Percentiles rank a stretch among this genome's conserved stretches.
phyloP scores from a whole-genome alignment of 2,113 vertebrate species.

The Pomatostomus ruficeps region DNA sequence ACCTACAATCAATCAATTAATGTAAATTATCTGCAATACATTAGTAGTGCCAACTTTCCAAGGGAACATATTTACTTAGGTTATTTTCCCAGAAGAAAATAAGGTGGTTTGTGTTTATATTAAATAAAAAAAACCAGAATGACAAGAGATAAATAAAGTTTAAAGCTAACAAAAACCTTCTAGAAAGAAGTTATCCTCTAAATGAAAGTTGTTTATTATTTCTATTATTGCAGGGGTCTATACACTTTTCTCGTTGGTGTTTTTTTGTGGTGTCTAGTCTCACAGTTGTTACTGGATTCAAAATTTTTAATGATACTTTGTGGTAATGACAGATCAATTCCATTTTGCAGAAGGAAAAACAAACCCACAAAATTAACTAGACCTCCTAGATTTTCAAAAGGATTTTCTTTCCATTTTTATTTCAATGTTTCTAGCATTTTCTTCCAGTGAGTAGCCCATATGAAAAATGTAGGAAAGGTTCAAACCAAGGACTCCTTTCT shows the following conservation, averaged over 20 bases:
- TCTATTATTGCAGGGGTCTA: background rate
- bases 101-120: background rate
- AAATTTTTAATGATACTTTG: background rate
- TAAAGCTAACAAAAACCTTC: background rate
- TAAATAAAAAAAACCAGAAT: background rate
- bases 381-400: background rate
- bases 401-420: background rate
- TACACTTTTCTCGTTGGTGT: background rate
- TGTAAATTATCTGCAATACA: slow-evolving; percentile 1
- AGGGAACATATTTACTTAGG: background rate
- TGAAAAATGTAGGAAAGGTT: background rate
- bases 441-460: background rate
- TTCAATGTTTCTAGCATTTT: background rate
- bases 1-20: background rate
- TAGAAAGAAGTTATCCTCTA: background rate
- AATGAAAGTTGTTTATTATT: background rate
- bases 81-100: background rate
- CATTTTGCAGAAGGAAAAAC: background rate
- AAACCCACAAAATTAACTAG: background rate
- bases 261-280: background rate
- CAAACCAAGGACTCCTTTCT: background rate
- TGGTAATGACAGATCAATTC: background rate
- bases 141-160: background rate
- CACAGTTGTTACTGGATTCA: background rate
- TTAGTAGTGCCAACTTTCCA: background rate